phyloP scores from a whole-genome alignment of 2,113 vertebrate genomes.

The Pipra filicauda region DNA sequence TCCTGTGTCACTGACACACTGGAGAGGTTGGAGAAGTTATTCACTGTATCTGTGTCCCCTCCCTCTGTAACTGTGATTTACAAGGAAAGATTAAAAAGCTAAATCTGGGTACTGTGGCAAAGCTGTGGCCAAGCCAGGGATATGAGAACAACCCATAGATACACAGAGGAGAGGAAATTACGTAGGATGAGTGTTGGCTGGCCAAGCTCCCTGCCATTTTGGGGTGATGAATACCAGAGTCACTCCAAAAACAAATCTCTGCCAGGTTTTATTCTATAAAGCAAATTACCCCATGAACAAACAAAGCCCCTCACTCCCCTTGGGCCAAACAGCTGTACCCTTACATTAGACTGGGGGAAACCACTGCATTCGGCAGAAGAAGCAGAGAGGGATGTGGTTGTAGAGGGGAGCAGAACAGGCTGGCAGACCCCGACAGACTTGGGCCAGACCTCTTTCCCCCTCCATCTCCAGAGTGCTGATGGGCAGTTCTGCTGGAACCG shows the following conservation, averaged over 20 bases:
- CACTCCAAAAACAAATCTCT: constrained; percentile 13
- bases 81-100: constrained; percentile 22
- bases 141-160: not conserved
- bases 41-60: not conserved
- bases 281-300: not conserved
- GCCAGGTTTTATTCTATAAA: constrained; percentile 23
- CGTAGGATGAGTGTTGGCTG: not conserved
- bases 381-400: not conserved
- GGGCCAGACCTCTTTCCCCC: not conserved
- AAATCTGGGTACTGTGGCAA: not conserved
- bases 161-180: not conserved
- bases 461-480: not conserved
- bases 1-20: constrained; percentile 27
- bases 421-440: not conserved
- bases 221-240: constrained; percentile 9
- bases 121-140: not conserved
- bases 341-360: not conserved
- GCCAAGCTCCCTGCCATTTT: not conserved
- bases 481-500: not conserved
- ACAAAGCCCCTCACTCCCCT: not conserved
- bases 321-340: constrained; percentile 21
- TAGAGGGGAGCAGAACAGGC: not conserved
- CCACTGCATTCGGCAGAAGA: not conserved
- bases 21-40: not conserved
- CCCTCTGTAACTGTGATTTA: constrained; percentile 8